Evolutionary conservation across 2,113 vertebrate species (phyloP), one percentile per base, ranked within the genome.

Genomic region (Micronycteris hirsuta): DNA sequence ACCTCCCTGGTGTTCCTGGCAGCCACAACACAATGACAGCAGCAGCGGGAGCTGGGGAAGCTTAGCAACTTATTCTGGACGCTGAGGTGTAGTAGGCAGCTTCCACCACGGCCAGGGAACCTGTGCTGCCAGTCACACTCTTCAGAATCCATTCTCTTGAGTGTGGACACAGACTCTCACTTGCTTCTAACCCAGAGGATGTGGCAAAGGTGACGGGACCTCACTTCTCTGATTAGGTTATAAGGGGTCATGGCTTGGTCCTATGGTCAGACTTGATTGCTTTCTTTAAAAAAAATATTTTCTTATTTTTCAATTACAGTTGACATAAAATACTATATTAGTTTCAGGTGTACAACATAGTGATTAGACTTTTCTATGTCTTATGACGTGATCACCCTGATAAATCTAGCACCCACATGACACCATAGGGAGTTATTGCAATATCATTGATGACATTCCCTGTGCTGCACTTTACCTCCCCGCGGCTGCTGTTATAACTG

Each of bases 61-160:
- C 31, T 58, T 9, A 17, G n/a, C 19, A 28, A 2, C 67, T 43
- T 26, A 7, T 24, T 33, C 56, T 43, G 33, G 17, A 24, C 2
- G 1, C 3, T 5, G 22, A 7, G 9, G 33, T 24, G 26, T 2
- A 41, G 56, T 20, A n/a, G 86, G 61, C 28, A 26, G 67, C 52
- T 63, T 52, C 31, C 17, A 6, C 47, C 73, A 10, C 0, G 26
- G 70, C 0, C 0, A 11, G 3, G 0, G 6, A 3, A 9, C 52
- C 73, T 33, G 4, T 15, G 20, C 20, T 12, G 28, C 45, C 36
- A 5, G 17, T 24, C 54, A 38, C 7, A 12, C 5, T 15, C 33
- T 67, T 16, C 1, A 7, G 7, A 13, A 10, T 26, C n/a, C n/a
- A 13, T 26, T 38, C 36, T 31, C 17, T 45, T 45, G 36, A 12